Evolutionary conservation across 1,140 invertebrate genomes (phyloP), one percentile per base, ranked within the genome.

Genomic region (Alviniconcha marisindica): DNA sequence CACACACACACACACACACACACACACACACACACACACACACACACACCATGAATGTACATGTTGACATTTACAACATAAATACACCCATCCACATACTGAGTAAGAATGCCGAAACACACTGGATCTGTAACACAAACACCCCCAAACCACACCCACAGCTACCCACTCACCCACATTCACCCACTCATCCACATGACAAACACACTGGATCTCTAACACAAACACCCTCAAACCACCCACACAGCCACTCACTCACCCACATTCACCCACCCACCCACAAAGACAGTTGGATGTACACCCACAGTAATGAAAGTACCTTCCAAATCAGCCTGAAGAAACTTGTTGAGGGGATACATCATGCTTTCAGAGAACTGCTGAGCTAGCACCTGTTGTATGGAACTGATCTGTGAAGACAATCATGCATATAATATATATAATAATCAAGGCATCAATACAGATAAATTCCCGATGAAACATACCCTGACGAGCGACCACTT

Each of bases 311-410:
- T 48, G 5, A 10, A 48, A 5, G 5, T 86, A 93, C 93, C 93
- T 90, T 93, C 90, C 40, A 94, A 83, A 84, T 94, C 93, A 42
- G 92, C 92, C 81, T 94, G 92, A 63, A 94, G 85, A 83, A 93
- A 93, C 80, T 91, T 92, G 74, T 89, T 93, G 56, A 94, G 84
- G 38, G 94, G 94, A 87, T 91, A 94, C 89, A 94, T 92, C 91
- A 94, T 93, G 42, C 93, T 92, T 87, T 94, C 94, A 40, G 91
- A 93, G 66, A 93, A 90, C 87, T 94, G 93, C 54, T 93, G 92
- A 31, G 92, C 91, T 56, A 94, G 88, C 15, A 94, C 92, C 85
- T 94, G 94, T 73, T 94, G 93, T 86, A 93, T 90, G 14, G 94
- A 94, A 88, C 93, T 94, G 56, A 94, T 89, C 93, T 94, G 88